These are phyloP conservation scores for Gibbula magus DNA, from an alignment of 2,888 invertebrate species.

Conservation along the genomic window DNA sequence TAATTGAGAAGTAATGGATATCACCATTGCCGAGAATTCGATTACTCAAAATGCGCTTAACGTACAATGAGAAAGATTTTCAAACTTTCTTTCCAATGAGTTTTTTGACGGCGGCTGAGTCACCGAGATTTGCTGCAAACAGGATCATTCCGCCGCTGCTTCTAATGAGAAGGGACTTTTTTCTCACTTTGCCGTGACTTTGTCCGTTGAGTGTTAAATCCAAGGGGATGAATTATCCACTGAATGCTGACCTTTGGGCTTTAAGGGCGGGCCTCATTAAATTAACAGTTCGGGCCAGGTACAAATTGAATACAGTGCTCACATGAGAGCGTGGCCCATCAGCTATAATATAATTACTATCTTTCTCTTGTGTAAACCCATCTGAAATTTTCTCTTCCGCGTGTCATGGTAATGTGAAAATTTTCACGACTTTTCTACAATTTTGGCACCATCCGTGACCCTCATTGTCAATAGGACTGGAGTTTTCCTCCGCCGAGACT, in stretches of 20 bases:
- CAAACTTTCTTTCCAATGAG: background rate
- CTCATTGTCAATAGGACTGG: constrained; percentile 16
- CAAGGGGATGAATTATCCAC: constrained; percentile 4
- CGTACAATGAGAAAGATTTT: background rate
- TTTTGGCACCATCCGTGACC: constrained; percentile 14
- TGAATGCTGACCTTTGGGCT: constrained; percentile 15
- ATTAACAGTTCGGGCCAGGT: constrained; percentile 15
- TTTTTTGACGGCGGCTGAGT: background rate
- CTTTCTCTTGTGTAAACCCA: constrained; percentile 20
- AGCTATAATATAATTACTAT: constrained; percentile 1
- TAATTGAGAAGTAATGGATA: background rate
- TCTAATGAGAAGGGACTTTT: constrained; percentile 8
- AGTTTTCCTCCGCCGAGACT: background rate
- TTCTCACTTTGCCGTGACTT: constrained; percentile 2
- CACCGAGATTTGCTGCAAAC: constrained; percentile 21
- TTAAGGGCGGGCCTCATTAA: constrained; percentile 16
- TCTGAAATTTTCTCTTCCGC: constrained; percentile 5
- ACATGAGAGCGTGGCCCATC: constrained; percentile 11
- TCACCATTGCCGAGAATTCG: background rate
- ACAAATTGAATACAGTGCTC: constrained; percentile 19
- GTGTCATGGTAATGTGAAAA: constrained; percentile 20
- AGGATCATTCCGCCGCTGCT: background rate
- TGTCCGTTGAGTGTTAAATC: background rate
- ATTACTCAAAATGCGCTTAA: background rate
- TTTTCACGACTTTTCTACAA: constrained; percentile 1